Percentiles rank a stretch among this genome's conserved stretches.
phyloP scores from a whole-genome alignment of 2,888 invertebrate genomes.

The Erebia aethiops region DNA sequence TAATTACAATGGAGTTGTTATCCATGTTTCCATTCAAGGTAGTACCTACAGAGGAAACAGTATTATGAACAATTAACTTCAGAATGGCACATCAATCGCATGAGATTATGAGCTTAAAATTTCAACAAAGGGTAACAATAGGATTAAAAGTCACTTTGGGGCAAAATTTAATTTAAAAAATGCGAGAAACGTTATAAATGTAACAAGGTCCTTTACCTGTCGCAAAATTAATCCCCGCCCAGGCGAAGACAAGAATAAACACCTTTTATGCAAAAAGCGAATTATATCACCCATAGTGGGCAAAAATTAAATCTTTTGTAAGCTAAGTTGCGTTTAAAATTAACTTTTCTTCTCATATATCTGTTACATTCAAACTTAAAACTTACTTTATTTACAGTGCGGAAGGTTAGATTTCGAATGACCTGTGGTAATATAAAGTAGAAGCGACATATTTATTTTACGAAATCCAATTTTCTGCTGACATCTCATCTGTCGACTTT shows the following conservation, averaged over 20 bases:
- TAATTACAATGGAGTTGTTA: neutral
- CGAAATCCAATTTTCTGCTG: conserved; percentile 83
- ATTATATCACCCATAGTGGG: conserved; percentile 60
- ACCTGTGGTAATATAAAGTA: conserved; percentile 60
- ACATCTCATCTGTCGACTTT: conserved; percentile 83
- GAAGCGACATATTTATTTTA: conserved; percentile 82
- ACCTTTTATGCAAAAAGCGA: conserved; percentile 57
- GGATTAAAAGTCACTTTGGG: conserved; percentile 57
- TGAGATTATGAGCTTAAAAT: conserved; percentile 29
- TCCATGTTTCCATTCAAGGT: neutral
- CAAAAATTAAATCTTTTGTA: conserved; percentile 75
- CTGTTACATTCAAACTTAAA: conserved; percentile 38
- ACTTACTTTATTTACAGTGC: conserved; percentile 42
- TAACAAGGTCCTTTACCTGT: conserved; percentile 67
- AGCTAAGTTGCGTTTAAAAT: conserved; percentile 73
- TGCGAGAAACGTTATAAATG: conserved; percentile 61
- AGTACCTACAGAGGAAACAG: neutral
- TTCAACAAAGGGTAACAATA: conserved; percentile 57
- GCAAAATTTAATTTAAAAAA: conserved; percentile 42
- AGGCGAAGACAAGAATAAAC: conserved; percentile 56
- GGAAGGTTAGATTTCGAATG: conserved; percentile 48
- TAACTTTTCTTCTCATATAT: conserved; percentile 62
- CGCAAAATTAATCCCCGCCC: conserved; percentile 62
- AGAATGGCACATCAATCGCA: conserved; percentile 23
- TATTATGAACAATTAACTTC: conserved; percentile 21